These are phyloP conservation scores for Melitaea athalia DNA, from an alignment of 2,888 invertebrate species.

Conservation along the genomic window DNA sequence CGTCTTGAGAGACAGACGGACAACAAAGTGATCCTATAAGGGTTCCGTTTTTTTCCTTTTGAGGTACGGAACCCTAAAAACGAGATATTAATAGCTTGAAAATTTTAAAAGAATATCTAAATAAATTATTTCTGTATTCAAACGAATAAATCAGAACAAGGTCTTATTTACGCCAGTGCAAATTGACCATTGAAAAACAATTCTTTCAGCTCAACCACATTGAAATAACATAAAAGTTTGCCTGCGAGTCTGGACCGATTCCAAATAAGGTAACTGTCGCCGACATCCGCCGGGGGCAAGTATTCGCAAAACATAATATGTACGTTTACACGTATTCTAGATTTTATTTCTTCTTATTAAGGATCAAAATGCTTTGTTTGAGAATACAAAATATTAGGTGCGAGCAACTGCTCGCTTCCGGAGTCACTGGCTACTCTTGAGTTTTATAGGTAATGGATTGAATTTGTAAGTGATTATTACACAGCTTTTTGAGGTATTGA, in stretches of 20 bases:
- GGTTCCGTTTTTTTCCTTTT: too few relatives aligned
- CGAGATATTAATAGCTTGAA: too few relatives aligned
- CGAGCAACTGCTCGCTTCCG: slow-evolving; percentile 64
- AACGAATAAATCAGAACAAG: slow-evolving; percentile 35
- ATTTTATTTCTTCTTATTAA: slow-evolving; percentile 47
- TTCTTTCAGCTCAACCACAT: slow-evolving; percentile 68
- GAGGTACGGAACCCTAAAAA: too few relatives aligned
- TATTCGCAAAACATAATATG: slow-evolving; percentile 51
- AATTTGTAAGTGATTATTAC: slow-evolving; percentile 62
- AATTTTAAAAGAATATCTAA: too few relatives aligned
- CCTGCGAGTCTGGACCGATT: slow-evolving; percentile 68
- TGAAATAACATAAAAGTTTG: slow-evolving; percentile 78
- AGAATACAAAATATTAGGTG: slow-evolving; percentile 45
- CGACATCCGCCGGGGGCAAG: slow-evolving; percentile 67
- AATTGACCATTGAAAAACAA: slow-evolving; percentile 46
- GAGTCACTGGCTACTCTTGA: slow-evolving; percentile 62
- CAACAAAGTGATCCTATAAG: too few relatives aligned
- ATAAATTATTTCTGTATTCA: neutral
- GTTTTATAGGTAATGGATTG: slow-evolving; percentile 71
- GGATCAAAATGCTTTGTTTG: slow-evolving; percentile 49
- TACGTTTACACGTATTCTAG: slow-evolving; percentile 44
- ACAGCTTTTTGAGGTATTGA: slow-evolving; percentile 30
- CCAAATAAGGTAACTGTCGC: slow-evolving; percentile 80
- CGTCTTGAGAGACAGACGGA: too few relatives aligned
- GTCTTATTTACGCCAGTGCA: slow-evolving; percentile 41